Evolutionary conservation across 2,797 vertebrate genomes (phyloP).

Genomic region (Epinephelus awoara): DNA sequence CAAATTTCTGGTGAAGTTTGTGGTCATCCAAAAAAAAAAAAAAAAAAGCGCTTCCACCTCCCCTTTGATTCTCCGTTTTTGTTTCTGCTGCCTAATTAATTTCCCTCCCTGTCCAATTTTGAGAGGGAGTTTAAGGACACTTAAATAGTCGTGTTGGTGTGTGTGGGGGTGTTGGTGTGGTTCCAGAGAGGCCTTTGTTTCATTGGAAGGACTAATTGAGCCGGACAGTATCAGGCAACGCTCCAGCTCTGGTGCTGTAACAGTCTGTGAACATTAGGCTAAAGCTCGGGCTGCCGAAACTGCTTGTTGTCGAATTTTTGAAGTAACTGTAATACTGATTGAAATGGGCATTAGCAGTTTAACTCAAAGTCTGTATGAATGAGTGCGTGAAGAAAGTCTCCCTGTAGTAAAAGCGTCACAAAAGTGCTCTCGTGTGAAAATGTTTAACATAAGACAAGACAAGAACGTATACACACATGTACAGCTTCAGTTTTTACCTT

Average conservation of each 20-base stretch:
- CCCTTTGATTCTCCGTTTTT: slow-evolving; percentile 15
- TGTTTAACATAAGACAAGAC: background rate
- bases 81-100: slow-evolving; percentile 38
- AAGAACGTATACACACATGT: background rate
- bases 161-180: slow-evolving; percentile 38
- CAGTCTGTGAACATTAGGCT: slow-evolving; percentile 51
- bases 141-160: slow-evolving; percentile 37
- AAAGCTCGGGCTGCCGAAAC: slow-evolving; percentile 60
- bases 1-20: slow-evolving; percentile 43
- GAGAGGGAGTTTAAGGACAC: slow-evolving; percentile 42
- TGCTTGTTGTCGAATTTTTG: slow-evolving; percentile 38
- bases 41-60: background rate
- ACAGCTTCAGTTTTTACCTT: background rate
- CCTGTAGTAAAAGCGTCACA: slow-evolving; percentile 2
- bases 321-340: slow-evolving; percentile 36
- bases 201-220: slow-evolving; percentile 56
- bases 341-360: slow-evolving; percentile 28
- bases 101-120: slow-evolving; percentile 28
- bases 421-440: background rate
- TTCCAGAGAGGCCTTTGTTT: slow-evolving; percentile 61
- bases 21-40: slow-evolving; percentile 21
- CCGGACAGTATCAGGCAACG: slow-evolving; percentile 49
- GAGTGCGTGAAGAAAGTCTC: background rate
- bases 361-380: slow-evolving; percentile 16
- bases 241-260: slow-evolving; percentile 61